These are phyloP conservation scores for Rhinophrynus dorsalis DNA, from an alignment of 2,797 vertebrate species.

Conservation along the genomic window DNA sequence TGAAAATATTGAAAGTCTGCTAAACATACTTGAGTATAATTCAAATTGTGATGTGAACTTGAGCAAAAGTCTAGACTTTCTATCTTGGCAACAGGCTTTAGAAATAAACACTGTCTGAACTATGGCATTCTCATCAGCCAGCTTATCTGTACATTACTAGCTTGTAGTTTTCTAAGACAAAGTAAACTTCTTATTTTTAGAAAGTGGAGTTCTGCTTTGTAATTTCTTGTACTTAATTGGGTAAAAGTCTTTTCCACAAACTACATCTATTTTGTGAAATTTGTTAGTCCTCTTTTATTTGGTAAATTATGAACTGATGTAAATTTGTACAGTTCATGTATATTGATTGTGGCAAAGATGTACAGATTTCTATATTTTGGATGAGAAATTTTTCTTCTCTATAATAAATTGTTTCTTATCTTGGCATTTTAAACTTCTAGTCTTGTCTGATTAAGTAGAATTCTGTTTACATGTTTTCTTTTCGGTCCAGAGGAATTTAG, in stretches of 20 bases:
- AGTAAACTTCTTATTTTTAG: slow-evolving; percentile 85
- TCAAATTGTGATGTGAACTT: slow-evolving; percentile 35
- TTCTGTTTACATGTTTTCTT: slow-evolving; percentile 57
- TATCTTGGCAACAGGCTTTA: slow-evolving; percentile 74
- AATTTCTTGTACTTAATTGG: slow-evolving; percentile 82
- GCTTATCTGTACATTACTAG: slow-evolving; percentile 81
- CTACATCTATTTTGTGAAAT: slow-evolving; percentile 95
- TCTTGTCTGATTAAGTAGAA: slow-evolving; percentile 76
- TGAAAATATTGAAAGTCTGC: slow-evolving; percentile 22
- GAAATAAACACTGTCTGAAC: slow-evolving; percentile 80
- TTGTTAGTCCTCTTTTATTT: slow-evolving; percentile 95
- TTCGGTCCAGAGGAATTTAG: slow-evolving; percentile 57
- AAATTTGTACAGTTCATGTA: slow-evolving; percentile 99
- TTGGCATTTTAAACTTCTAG: slow-evolving; percentile 90
- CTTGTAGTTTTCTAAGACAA: slow-evolving; percentile 82
- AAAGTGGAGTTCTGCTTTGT: slow-evolving; percentile 85
- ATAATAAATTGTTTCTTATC: slow-evolving; percentile 99
- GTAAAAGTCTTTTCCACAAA: slow-evolving; percentile 83
- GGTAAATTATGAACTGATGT: slow-evolving; percentile 99
- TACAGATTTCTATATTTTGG: slow-evolving; percentile 99
- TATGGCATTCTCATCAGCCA: slow-evolving; percentile 79
- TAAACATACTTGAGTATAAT: slow-evolving; percentile 33
- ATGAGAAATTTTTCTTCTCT: slow-evolving; percentile 98
- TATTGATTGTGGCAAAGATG: slow-evolving; percentile 99
- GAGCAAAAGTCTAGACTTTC: slow-evolving; percentile 30